phyloP scores from a whole-genome alignment of 2,113 vertebrate genomes.

The Archilochus colubris region DNA sequence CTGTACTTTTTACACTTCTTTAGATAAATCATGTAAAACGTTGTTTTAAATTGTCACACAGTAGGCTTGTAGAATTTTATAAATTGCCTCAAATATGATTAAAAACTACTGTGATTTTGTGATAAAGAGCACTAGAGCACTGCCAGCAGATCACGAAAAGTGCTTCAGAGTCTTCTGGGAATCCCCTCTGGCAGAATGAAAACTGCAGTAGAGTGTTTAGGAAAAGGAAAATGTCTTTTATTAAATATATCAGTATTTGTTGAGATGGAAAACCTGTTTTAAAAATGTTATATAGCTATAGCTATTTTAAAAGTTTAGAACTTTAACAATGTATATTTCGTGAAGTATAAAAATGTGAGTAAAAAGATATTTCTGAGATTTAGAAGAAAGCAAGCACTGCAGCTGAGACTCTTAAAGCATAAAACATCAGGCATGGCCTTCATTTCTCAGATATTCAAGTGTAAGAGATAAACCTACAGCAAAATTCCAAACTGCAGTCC shows the following conservation, averaged over 20 bases:
- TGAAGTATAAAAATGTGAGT: background rate
- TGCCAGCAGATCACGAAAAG: conserved; percentile 1
- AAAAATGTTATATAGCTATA: background rate
- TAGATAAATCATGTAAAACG: conserved; percentile 25
- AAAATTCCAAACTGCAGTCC: background rate
- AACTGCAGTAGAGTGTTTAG: conserved; percentile 4
- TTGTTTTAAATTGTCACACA: conserved; percentile 30
- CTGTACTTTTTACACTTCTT: conserved; percentile 16
- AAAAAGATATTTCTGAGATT: background rate
- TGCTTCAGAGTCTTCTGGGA: conserved; percentile 21
- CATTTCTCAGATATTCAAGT: background rate
- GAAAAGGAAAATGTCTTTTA: conserved; percentile 3
- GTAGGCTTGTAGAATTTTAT: conserved; percentile 23
- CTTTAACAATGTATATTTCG: background rate
- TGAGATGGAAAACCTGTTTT: background rate
- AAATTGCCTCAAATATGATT: conserved; percentile 28
- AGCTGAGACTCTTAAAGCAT: background rate
- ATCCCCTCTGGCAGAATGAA: background rate
- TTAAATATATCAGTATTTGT: background rate
- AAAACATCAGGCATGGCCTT: background rate
- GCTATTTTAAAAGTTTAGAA: background rate
- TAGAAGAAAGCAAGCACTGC: background rate
- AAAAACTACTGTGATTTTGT: conserved; percentile 26
- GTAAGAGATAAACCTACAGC: background rate
- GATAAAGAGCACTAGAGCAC: conserved; percentile 11